Percentiles rank a stretch among this genome's conserved stretches.
phyloP scores from a whole-genome alignment of 2,797 vertebrate genomes.

The Gastrophryne carolinensis region DNA sequence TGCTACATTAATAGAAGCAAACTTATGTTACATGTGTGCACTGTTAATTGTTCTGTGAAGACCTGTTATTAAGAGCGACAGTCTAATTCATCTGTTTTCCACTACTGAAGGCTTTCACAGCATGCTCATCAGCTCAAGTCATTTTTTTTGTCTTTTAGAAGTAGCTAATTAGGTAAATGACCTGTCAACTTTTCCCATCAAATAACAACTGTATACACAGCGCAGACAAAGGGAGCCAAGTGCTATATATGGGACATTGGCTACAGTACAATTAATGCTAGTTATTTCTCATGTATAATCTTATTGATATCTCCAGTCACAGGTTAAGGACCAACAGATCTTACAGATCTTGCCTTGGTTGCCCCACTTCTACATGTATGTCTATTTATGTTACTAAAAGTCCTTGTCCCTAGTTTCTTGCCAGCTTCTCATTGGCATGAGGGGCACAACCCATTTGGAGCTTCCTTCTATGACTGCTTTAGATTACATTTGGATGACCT shows the following conservation, averaged over 20 bases:
- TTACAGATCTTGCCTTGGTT: no score
- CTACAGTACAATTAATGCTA: background rate
- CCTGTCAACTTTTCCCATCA: constrained; percentile 45
- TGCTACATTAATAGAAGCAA: constrained; percentile 29
- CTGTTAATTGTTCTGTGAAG: constrained; percentile 39
- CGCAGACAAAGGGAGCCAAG: background rate
- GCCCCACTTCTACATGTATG: no score
- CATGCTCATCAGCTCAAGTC: constrained; percentile 23
- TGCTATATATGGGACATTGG: background rate
- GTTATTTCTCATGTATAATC: no score
- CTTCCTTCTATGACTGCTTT: no score
- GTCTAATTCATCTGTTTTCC: constrained; percentile 34
- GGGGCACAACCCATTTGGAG: no score
- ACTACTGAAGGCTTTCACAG: constrained; percentile 33
- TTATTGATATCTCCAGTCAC: no score
- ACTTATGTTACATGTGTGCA: background rate
- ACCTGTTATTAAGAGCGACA: constrained; percentile 49
- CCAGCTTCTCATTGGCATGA: no score
- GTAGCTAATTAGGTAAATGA: constrained; percentile 48
- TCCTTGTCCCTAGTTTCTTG: no score
- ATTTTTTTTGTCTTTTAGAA: constrained; percentile 33
- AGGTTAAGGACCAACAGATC: no score
- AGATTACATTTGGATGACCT: no score
- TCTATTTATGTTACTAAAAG: no score
- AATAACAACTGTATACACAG: constrained; percentile 21